phyloP scores from a whole-genome alignment of 2,888 invertebrate species.

The Acrobasis suavella region DNA sequence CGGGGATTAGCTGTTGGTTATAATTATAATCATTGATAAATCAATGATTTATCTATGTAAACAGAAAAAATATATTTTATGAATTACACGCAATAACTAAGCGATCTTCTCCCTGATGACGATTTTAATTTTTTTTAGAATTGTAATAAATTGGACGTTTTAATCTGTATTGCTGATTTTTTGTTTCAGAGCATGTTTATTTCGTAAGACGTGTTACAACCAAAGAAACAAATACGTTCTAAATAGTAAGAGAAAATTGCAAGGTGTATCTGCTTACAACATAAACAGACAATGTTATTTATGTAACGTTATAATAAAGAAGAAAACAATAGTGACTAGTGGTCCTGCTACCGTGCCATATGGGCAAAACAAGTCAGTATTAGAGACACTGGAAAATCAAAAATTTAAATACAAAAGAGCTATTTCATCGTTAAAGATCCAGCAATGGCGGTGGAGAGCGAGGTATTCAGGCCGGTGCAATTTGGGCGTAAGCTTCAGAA shows the following conservation, averaged over 20 bases:
- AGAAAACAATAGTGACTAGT: neutral
- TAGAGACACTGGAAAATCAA: constrained; percentile 8
- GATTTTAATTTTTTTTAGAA: too few species aligned
- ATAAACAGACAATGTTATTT: neutral
- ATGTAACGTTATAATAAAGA: neutral
- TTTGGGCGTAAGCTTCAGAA: constrained; percentile 62
- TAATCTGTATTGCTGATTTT: too few species aligned
- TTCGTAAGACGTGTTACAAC: too few species aligned
- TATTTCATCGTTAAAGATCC: constrained; percentile 4
- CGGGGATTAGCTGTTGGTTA: constrained; percentile 1
- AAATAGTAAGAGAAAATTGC: too few species aligned
- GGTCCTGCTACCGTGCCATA: neutral
- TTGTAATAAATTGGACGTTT: too few species aligned
- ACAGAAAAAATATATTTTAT: too few species aligned
- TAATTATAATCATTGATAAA: neutral
- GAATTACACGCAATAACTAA: too few species aligned
- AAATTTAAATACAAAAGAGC: constrained; percentile 18
- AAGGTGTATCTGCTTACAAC: too few species aligned
- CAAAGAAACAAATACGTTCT: too few species aligned
- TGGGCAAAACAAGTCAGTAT: constrained; percentile 4
- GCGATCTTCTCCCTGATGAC: too few species aligned
- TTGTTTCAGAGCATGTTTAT: too few species aligned
- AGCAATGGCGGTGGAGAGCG: constrained; percentile 13
- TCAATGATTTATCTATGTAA: too few species aligned
- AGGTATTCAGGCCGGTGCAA: constrained; percentile 63